Evolutionary conservation across 2,113 vertebrate species (phyloP), one percentile per base, ranked within the genome.

Genomic region (Crocuta crocuta): DNA sequence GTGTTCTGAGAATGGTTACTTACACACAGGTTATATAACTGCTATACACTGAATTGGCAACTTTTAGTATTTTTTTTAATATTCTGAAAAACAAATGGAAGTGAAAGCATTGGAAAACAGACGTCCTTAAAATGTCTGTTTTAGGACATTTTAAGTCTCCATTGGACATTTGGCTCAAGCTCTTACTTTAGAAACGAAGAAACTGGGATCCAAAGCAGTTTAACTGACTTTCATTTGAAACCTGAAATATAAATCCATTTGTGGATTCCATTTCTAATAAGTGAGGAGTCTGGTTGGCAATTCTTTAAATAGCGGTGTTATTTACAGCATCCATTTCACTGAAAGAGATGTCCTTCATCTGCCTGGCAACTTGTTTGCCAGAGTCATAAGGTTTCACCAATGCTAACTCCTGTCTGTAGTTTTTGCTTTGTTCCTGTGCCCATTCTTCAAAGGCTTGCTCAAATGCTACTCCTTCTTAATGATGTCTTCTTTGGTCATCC

Each of bases 401-500:
- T 12, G 43, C 58, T 95, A 50, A 92, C 58, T 84, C 45, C 78
- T 82, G 50, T 88, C 70, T 92, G 65, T 50, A 88, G 80, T 66
- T 74, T 95, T 48, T 89, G 84, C 92, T 97, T 97, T 97, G 81
- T 96, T 98, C 85, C 53, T 53, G 66, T 45, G 92, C 92, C 93
- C 78, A 39, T 65, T 95, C 76, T 76, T 97, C 97, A 97, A 97
- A 97, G 95, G 61, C 84, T 83, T 82, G 43, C 45, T 81, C 94
- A 53, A 50, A 88, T 88, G 50, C 58, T 66, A 71, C 76, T 94
- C 80, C 93, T 97, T 85, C 91, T 91, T 94, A 95, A 90, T 83
- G 87, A 96, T 97, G 96, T 97, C 97, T 91, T 95, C 94, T 97
- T 95, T 97, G 97, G 97, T 97, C 88, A 89, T 95, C 96, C 84